Evolutionary conservation across 2,888 invertebrate genomes (phyloP), one percentile per base, ranked within the genome.

Genomic region (Ametastegia equiseti): DNA sequence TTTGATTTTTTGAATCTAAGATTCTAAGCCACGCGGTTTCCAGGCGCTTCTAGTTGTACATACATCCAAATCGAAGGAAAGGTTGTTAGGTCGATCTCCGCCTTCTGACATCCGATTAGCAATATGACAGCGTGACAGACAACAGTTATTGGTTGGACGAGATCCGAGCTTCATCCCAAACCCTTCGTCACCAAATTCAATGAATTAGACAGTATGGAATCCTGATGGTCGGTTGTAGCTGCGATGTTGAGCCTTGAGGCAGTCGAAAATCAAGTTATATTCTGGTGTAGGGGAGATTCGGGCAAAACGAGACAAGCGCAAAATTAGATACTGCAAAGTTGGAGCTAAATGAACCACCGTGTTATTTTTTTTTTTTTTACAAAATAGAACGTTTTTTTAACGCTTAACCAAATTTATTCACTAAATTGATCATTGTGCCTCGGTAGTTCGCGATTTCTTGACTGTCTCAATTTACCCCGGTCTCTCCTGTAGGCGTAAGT

Each of bases 61-160:
- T n/a, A 67, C 67, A 63, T 63, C 63, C 33, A 15, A 33, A 63
- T 63, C n/a, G 42, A 42, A 67, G 36, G 23, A 67, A 7, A n/a
- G 67, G 67, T 67, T 67, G 67, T 67, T 67, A 67, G 67, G 67
- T 67, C 67, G 67, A 67, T 67, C 67, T 15, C 67, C 19, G 36
- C 23, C 67, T 39, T 13, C 13, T 0, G 39, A 42, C 67, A 39
- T 19, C 67, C 39, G 42, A 39, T 67, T 39, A 67, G 42, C 19
- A 19, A n/a, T 67, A 19, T 33, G 23, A 67, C 67, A 39, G 23
- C 67, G 19, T 36, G 4, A 67, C 39, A 42, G 7, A 67, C 67
- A n/a, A 42, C 42, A 42, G 67, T 42, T 67, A 42, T 39, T 33
- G 15, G 42, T 67, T 23, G 23, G 36, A 36, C 67, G 67, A 42